Conservation (phyloP, 2,113 vertebrate species). For the Oryzias melastigma region DNA sequence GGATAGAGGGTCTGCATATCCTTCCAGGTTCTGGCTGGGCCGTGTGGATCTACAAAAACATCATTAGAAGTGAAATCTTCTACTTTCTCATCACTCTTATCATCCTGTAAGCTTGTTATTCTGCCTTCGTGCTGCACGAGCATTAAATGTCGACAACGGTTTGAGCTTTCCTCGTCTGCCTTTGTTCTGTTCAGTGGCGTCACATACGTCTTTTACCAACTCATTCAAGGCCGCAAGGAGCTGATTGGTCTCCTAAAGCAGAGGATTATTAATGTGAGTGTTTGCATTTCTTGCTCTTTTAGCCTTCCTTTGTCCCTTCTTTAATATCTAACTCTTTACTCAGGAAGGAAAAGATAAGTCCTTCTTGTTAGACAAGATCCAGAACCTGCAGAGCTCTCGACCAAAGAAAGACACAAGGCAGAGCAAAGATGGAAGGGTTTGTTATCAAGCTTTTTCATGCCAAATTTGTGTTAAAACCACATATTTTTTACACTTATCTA, state of each 20-base stretch:
- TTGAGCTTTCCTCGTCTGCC: neutral
- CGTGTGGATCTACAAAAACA: slow-evolving; percentile 85
- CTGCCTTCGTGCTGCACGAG: neutral
- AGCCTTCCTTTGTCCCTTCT: neutral
- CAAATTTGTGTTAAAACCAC: neutral
- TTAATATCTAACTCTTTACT: neutral
- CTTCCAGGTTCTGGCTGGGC: slow-evolving; percentile 73
- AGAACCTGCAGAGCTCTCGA: slow-evolving; percentile 57
- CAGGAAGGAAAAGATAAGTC: slow-evolving; percentile 89
- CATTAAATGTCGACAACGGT: neutral
- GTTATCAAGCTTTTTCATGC: slow-evolving; percentile 1
- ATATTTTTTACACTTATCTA: neutral
- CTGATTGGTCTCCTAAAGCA: slow-evolving; percentile 75
- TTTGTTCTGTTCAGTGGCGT: slow-evolving; percentile 74
- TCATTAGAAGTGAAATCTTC: slow-evolving; percentile 86
- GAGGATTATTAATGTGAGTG: slow-evolving; percentile 90
- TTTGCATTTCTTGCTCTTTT: neutral
- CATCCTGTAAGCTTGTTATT: slow-evolving; percentile 81
- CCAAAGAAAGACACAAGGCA: slow-evolving; percentile 27
- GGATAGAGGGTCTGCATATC: slow-evolving; percentile 73
- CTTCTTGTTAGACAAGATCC: slow-evolving; percentile 82
- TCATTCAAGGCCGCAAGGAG: slow-evolving; percentile 83
- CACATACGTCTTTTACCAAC: slow-evolving; percentile 87
- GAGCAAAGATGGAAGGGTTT: slow-evolving; percentile 51
- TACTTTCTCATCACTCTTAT: slow-evolving; percentile 83